Evolutionary conservation across 2,888 invertebrate species (phyloP), one percentile per base, ranked within the genome.

Genomic region (Theretra japonica): DNA sequence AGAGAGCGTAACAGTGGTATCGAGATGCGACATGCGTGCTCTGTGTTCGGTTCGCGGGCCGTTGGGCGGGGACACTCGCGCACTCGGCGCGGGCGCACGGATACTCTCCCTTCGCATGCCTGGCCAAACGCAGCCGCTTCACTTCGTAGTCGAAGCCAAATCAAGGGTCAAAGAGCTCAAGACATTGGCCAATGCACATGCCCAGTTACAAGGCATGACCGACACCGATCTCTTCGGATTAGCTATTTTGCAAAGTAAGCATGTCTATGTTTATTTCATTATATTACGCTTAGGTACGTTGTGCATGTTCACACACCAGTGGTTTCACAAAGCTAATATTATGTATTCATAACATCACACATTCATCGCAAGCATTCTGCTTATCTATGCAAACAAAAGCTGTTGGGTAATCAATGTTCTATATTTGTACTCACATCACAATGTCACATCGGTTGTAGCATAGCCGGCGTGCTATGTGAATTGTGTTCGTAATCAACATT

Each of bases 151-250:
- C 80, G 96, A 98, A 96, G 97, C 97, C 88, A 98, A 98, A 94
- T 96, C 97, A 81, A 96, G 96, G 91, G 97, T 97, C 88, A 96
- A 96, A 88, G 97, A 98, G 90, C 96, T 98, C 80, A 97, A 97
- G 88, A 95, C 96, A 82, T 96, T 97, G 90, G 97, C 97, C 95
- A 97, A 96, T 90, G 95, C 96, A 76, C 97, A 97, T 93, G 96
- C 97, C 84, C 96, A 96, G 86, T 96, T 97, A 88, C 96, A 97
- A 94, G 97, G 97, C 91, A 96, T 98, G 96, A 96, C 96, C 92
- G 97, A 98, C 93, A 96, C 96, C 86, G 97, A 97, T 87, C 96
- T 98, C 84, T 98, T 98, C 95, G 98, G 98, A 86, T 94, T 98
- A 89, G 97, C 98, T 83, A 95, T 97, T 86, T 95, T 97, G 88